These are phyloP conservation scores for Conops quadrifasciatus DNA, from an alignment of 2,888 invertebrate genomes.

Conservation along the genomic window DNA sequence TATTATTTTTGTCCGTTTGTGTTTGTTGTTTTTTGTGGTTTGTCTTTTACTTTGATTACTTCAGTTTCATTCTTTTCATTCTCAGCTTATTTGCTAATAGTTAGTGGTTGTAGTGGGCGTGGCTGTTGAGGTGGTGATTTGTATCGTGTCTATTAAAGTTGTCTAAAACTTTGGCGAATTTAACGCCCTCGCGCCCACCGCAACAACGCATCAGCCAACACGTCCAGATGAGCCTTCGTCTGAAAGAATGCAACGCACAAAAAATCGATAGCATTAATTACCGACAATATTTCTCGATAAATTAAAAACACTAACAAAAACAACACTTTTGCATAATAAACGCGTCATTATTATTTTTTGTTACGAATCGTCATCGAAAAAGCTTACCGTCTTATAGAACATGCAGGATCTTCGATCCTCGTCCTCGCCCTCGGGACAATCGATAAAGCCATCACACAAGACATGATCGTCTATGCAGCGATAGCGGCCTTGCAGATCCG, in stretches of 20 bases:
- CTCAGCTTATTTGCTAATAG: slow-evolving; percentile 27
- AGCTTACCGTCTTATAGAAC: slow-evolving; percentile 94
- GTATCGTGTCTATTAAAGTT: no score
- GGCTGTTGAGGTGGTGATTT: slow-evolving; percentile 32
- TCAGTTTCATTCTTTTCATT: slow-evolving; percentile 15
- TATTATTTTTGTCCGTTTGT: slow-evolving; percentile 34
- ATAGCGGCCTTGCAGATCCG: slow-evolving; percentile 90
- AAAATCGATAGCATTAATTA: slow-evolving; percentile 2
- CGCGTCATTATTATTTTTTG: no score
- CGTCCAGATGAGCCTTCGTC: slow-evolving; percentile 96
- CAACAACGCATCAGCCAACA: slow-evolving; percentile 90
- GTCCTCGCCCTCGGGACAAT: slow-evolving; percentile 92
- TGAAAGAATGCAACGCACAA: slow-evolving; percentile 67
- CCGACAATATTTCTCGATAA: background rate
- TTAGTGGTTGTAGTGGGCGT: slow-evolving; percentile 22
- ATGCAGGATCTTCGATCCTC: slow-evolving; percentile 93
- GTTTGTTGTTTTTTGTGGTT: slow-evolving; percentile 11
- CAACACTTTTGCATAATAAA: background rate
- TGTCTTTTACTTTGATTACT: slow-evolving; percentile 34
- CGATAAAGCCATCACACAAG: slow-evolving; percentile 92
- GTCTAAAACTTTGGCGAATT: slow-evolving; percentile 55
- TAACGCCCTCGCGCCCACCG: slow-evolving; percentile 95
- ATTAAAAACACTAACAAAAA: background rate
- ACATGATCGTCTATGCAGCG: slow-evolving; percentile 96
- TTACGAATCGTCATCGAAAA: background rate